Percentiles rank a stretch among this genome's conserved stretches.
Conservation (phyloP, 2,888 invertebrate species). For the Ferrisia virgata region DNA sequence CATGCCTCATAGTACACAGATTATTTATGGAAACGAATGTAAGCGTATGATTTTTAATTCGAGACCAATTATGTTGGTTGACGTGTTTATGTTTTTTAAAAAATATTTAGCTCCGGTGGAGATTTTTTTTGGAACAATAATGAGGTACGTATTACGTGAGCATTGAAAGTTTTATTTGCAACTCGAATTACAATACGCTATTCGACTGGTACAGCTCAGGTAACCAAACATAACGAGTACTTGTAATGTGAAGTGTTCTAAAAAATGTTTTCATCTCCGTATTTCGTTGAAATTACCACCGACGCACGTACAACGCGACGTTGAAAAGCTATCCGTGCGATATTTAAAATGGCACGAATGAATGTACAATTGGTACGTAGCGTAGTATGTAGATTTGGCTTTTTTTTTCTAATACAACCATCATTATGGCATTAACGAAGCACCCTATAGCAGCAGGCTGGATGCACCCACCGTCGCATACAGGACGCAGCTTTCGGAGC, state of each 20-base stretch:
- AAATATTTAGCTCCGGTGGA: too few species aligned
- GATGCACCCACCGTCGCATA: background rate
- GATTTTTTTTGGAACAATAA: too few species aligned
- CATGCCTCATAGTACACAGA: background rate
- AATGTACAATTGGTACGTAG: background rate
- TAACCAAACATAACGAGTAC: background rate
- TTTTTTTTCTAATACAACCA: background rate
- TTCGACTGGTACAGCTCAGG: background rate
- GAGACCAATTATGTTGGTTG: too few species aligned
- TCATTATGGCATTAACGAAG: background rate
- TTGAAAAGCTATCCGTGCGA: background rate
- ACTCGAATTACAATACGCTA: background rate
- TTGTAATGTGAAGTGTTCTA: background rate
- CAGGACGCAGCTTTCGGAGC: constrained; percentile 19
- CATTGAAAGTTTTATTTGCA: background rate
- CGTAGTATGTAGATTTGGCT: background rate
- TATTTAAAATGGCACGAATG: background rate
- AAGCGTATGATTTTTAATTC: too few species aligned
- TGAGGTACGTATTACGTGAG: too few species aligned
- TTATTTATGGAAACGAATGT: background rate
- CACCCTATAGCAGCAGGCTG: background rate
- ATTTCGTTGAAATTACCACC: too few species aligned
- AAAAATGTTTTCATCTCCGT: too few species aligned
- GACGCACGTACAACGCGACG: background rate
- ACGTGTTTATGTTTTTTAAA: too few species aligned